Evolutionary conservation across 2,113 vertebrate genomes (phyloP), one percentile per base, ranked within the genome.

Genomic region (Cololabis saira): DNA sequence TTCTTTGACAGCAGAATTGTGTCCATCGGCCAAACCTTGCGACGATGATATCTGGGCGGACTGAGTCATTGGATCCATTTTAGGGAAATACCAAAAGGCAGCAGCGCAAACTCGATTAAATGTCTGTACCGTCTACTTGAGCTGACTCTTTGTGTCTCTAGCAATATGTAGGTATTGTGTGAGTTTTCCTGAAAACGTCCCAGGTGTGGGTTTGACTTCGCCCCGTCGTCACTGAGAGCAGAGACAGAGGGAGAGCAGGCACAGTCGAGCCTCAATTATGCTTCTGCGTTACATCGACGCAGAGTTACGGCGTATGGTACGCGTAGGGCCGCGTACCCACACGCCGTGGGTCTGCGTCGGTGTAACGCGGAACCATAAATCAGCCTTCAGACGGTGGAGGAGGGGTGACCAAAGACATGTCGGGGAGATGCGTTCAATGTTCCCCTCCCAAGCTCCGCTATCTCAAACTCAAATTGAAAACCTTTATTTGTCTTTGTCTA

Each of bases 41-140:
- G 93, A 93, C 87, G 93, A 93, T 7, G 93, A 92, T 72, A 94
- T 92, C 85, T 92, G 92, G 76, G 91, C 61, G 63, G 93, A 93
- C 74, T 94, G 93, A 75, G 87, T 92, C 87, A 86, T 87, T 75
- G 91, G 85, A 79, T 94, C 92, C 93, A 94, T 94, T 85, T 87
- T 90, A 21, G 41, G 55, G 55, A 64, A 59, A 59, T 53, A 77
- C 70, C 47, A 53, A n/a, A n/a, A 64, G 61, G 49, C 66, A 64
- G 47, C 67, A 48, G 59, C 41, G 71, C 64, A 54, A 37, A 67
- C 17, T n/a, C n/a, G 60, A 10, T n/a, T 15, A 75, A 74, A 67
- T 56, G 50, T 43, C 59, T 53, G 61, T 63, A 12, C 54, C 67
- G 15, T 61, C 4, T 1, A 8, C 62, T 42, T 15, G 8, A 44